Conservation (phyloP, 2,113 vertebrate species). For the Xyliphius kryptos region DNA sequence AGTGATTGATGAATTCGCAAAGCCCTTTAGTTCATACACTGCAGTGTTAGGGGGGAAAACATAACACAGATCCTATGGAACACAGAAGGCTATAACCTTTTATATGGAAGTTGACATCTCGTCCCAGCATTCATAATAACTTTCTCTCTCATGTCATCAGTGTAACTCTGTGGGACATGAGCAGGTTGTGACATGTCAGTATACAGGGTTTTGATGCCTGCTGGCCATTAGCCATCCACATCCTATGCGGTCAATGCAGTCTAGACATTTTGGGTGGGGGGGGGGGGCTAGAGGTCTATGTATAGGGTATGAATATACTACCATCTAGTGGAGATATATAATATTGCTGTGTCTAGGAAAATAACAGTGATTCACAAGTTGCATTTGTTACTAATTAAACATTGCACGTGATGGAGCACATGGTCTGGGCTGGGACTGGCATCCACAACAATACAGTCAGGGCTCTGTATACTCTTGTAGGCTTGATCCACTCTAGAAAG, state of each 20-base stretch:
- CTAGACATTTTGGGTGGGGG: slow-evolving; percentile 8
- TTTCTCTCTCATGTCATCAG: slow-evolving; percentile 43
- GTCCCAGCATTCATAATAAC: slow-evolving; percentile 45
- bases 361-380: slow-evolving; percentile 53
- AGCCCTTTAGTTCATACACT: slow-evolving; percentile 39
- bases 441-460: too few relatives aligned
- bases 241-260: slow-evolving; percentile 43
- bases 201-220: slow-evolving; percentile 31
- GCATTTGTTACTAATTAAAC: too few relatives aligned
- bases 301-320: slow-evolving; percentile 48
- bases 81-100: slow-evolving; percentile 33
- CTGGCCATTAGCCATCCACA: slow-evolving; percentile 56
- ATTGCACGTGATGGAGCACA: too few relatives aligned
- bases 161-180: slow-evolving; percentile 33
- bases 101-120: slow-evolving; percentile 44
- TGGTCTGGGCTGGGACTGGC: too few relatives aligned
- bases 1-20: slow-evolving; percentile 38
- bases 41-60: slow-evolving; percentile 24
- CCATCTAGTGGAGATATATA: slow-evolving; percentile 52
- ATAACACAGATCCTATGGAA: slow-evolving; percentile 34
- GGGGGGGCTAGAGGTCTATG: background rate
- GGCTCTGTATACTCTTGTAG: too few relatives aligned
- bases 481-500: too few relatives aligned
- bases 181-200: slow-evolving; percentile 43
- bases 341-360: slow-evolving; percentile 42